phyloP scores from a whole-genome alignment of 1,140 invertebrate genomes.

The Brachionus plicatilis region DNA sequence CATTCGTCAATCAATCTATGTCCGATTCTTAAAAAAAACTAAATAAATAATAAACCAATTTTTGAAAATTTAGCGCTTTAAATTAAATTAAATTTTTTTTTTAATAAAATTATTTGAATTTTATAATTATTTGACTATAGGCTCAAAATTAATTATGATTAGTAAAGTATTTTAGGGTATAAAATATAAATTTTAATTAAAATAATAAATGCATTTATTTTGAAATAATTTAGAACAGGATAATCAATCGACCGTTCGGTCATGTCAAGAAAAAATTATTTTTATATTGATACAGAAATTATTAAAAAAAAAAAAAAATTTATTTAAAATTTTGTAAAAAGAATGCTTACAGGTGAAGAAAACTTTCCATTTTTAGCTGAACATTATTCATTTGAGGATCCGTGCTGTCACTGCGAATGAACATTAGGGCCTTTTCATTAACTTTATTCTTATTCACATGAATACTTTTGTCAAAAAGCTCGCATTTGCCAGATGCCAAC shows the following conservation, averaged over 20 bases:
- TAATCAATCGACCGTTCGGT: too few relatives aligned
- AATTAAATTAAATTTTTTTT: too few relatives aligned
- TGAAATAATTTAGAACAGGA: too few relatives aligned
- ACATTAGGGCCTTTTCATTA: background rate
- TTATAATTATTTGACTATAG: too few relatives aligned
- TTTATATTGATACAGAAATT: background rate
- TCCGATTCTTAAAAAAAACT: background rate
- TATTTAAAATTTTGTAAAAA: background rate
- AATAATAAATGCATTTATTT: too few relatives aligned
- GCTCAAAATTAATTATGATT: too few relatives aligned
- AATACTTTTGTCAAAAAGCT: background rate
- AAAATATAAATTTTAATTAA: too few relatives aligned
- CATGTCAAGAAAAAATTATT: background rate
- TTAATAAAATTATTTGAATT: too few relatives aligned
- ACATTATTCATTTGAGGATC: background rate
- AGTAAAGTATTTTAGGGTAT: too few relatives aligned
- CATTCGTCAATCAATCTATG: conserved; percentile 3
- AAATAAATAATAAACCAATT: background rate
- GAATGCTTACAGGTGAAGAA: background rate
- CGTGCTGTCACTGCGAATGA: background rate
- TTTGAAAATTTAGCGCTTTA: too few relatives aligned
- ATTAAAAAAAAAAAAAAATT: background rate
- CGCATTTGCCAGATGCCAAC: conserved; percentile 25
- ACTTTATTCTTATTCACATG: background rate
- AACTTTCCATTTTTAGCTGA: background rate